A percentile compares a stretch with the other conserved stretches of the same genome.
phyloP scores from a whole-genome alignment of 2,113 vertebrate genomes.

The Equus przewalskii region DNA sequence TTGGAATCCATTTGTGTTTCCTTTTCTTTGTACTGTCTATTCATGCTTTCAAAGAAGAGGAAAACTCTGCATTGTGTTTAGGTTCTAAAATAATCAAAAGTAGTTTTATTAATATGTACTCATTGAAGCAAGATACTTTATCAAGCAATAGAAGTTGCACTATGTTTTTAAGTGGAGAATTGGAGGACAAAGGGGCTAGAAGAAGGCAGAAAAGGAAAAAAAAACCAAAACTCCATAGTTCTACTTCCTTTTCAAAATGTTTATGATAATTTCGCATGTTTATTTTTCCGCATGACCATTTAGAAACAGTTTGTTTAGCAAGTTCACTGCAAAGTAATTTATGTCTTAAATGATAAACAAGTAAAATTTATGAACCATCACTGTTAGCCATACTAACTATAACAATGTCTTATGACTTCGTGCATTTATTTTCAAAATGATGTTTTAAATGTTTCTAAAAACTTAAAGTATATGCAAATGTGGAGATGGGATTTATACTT shows the following conservation, averaged over 20 bases:
- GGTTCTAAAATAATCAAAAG: neutral
- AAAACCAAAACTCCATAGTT: neutral
- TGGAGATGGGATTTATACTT: neutral
- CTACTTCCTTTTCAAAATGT: neutral
- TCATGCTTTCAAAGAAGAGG: neutral
- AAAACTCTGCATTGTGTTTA: neutral
- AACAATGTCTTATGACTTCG: neutral
- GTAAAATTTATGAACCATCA: neutral
- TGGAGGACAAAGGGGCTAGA: neutral
- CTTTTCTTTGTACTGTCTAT: neutral
- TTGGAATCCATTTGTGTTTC: neutral
- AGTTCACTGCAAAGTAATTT: neutral
- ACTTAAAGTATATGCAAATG: neutral
- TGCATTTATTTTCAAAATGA: neutral
- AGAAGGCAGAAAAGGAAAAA: neutral
- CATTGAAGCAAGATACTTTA: conserved; percentile 12
- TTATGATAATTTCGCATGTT: neutral
- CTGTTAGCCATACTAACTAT: neutral
- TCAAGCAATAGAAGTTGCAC: neutral
- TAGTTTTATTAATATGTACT: conserved; percentile 1
- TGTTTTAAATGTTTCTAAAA: conserved; percentile 40
- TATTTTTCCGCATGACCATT: neutral
- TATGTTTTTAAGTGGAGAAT: neutral
- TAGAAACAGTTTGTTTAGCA: neutral
- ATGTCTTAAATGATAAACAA: neutral